Conservation (phyloP, 2,797 vertebrate genomes). For the Decapterus maruadsi region DNA sequence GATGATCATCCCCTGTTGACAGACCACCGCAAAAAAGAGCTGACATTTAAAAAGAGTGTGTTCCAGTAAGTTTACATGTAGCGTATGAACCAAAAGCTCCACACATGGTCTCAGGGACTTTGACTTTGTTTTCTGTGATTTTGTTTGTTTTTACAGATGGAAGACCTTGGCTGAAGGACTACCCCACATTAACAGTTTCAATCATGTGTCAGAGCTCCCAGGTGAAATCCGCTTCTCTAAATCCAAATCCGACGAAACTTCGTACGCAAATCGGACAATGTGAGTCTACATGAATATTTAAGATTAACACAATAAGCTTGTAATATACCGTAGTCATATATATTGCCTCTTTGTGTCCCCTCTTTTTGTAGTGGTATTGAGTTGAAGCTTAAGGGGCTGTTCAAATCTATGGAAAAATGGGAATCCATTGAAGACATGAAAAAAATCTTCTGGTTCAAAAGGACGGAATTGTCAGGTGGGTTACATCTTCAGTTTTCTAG, state of each 20-base stretch:
- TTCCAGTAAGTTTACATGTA: conserved; percentile 65
- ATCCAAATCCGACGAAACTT: conserved; percentile 10
- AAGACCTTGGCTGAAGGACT: conserved; percentile 21
- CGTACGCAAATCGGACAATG: neutral
- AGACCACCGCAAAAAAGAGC: conserved; percentile 52
- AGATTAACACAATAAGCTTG: too few species aligned
- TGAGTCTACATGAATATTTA: too few species aligned
- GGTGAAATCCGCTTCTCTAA: conserved; percentile 44
- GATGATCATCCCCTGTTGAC: conserved; percentile 57
- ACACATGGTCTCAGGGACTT: neutral
- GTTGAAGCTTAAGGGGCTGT: conserved; percentile 73
- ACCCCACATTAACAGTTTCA: conserved; percentile 22
- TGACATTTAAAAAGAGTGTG: conserved; percentile 22
- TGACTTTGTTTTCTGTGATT: neutral
- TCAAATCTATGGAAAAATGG: conserved; percentile 73
- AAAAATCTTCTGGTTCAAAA: conserved; percentile 67
- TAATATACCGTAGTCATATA: too few species aligned
- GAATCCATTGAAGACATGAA: conserved; percentile 72
- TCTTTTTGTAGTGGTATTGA: conserved; percentile 61
- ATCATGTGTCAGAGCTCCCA: conserved; percentile 19
- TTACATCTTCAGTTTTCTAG: neutral
- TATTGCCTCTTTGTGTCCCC: too few species aligned
- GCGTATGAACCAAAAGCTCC: neutral
- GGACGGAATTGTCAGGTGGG: conserved; percentile 71
- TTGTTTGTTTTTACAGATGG: conserved; percentile 54